Conservation (phyloP, 2,113 vertebrate species). For the Engraulis encrasicolus region DNA sequence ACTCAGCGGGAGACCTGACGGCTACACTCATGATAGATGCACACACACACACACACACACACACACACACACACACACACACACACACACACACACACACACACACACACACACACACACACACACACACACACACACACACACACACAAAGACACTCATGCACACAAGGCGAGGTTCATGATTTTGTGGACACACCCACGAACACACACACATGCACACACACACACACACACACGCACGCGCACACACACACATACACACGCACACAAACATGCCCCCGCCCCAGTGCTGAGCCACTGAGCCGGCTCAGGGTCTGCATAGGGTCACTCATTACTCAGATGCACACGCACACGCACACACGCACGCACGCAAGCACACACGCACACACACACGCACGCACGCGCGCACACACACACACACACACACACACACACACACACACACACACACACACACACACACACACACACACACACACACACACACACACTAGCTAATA, state of each 20-base stretch:
- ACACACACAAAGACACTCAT: conserved; percentile 20
- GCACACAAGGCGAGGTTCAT: too few relatives aligned
- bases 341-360: too few relatives aligned
- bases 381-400: too few relatives aligned
- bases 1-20: conserved; percentile 59
- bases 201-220: too few relatives aligned
- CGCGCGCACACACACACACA: not conserved
- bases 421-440: not conserved
- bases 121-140: conserved; percentile 28
- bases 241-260: too few relatives aligned
- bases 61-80: not conserved
- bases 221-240: too few relatives aligned
- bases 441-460: conserved; percentile 3
- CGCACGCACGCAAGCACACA: too few relatives aligned
- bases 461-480: not conserved
- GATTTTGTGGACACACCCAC: too few relatives aligned
- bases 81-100: not conserved
- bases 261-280: too few relatives aligned
- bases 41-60: not conserved
- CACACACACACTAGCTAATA: too few relatives aligned
- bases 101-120: conserved; percentile 40
- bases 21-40: conserved; percentile 33
- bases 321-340: not conserved
- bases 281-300: conserved; percentile 4
- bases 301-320: not conserved